A percentile compares a stretch with the other conserved stretches of the same genome.
Evolutionary conservation across 1,140 invertebrate species (phyloP).

Genomic region (Ceratina australensis): DNA sequence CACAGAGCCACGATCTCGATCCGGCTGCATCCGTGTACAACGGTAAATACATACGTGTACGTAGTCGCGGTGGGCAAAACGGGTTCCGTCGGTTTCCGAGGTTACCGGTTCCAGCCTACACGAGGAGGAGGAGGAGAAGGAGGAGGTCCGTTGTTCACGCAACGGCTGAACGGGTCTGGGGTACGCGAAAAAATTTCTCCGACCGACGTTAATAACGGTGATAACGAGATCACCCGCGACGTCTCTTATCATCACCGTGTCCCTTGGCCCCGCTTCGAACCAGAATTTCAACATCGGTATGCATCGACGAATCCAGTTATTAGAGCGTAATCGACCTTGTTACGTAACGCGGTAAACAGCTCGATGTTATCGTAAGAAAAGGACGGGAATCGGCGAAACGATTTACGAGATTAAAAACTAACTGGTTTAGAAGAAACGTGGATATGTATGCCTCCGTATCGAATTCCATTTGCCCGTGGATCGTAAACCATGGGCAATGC

Average conservation of each 20-base stretch:
- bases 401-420: too few relatives aligned
- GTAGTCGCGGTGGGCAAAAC: slow-evolving; percentile 49
- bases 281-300: too few relatives aligned
- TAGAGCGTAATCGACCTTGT: too few relatives aligned
- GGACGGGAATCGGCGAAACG: too few relatives aligned
- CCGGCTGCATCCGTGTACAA: slow-evolving; percentile 55
- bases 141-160: slow-evolving; percentile 31
- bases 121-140: too few relatives aligned
- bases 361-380: too few relatives aligned
- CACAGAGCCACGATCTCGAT: slow-evolving; percentile 49
- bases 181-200: background rate
- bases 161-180: slow-evolving; percentile 12
- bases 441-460: too few relatives aligned
- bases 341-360: too few relatives aligned
- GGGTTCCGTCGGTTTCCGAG: slow-evolving; percentile 23
- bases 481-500: background rate
- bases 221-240: slow-evolving; percentile 21
- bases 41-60: slow-evolving; percentile 45
- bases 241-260: background rate
- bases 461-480: background rate
- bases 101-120: slow-evolving; percentile 38
- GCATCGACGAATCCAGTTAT: too few relatives aligned
- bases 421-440: background rate
- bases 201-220: slow-evolving; percentile 1
- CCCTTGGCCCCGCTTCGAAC: too few relatives aligned